phyloP scores from a whole-genome alignment of 2,797 vertebrate species.

The Acanthopagrus latus region DNA sequence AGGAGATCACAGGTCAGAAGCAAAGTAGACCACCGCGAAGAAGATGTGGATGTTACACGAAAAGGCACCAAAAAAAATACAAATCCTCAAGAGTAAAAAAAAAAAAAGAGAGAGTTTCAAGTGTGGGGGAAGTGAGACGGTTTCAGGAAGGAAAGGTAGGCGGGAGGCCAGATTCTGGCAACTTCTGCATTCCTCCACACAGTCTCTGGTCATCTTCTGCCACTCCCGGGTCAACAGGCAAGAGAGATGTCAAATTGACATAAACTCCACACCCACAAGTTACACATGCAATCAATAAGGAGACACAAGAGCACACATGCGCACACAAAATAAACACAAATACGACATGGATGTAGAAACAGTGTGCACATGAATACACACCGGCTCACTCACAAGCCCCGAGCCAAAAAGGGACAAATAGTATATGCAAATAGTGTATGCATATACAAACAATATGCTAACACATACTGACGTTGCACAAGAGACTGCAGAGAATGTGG shows the following conservation, averaged over 20 bases:
- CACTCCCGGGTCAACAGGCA: conserved; percentile 76
- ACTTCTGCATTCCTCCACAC: conserved; percentile 61
- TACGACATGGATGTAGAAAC: background rate
- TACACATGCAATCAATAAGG: conserved; percentile 33
- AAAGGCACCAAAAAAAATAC: background rate
- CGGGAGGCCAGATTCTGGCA: conserved; percentile 17
- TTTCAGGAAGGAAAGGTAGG: conserved; percentile 36
- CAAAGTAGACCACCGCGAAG: conserved; percentile 1
- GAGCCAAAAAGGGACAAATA: background rate
- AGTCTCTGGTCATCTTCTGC: conserved; percentile 38
- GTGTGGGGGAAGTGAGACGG: conserved; percentile 38
- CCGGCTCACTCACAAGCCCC: background rate
- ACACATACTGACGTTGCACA: background rate
- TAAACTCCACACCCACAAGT: conserved; percentile 45
- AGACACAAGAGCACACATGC: background rate
- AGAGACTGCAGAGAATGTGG: no score
- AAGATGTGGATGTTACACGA: background rate
- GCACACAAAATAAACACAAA: background rate
- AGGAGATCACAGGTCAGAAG: background rate
- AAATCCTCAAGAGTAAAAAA: background rate
- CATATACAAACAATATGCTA: background rate
- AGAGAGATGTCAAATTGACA: conserved; percentile 29
- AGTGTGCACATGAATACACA: conserved; percentile 6
- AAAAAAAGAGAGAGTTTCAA: conserved; percentile 18
- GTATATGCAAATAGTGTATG: no score